Conservation (phyloP, 2,888 invertebrate genomes). For the Nemapogon koenigi region DNA sequence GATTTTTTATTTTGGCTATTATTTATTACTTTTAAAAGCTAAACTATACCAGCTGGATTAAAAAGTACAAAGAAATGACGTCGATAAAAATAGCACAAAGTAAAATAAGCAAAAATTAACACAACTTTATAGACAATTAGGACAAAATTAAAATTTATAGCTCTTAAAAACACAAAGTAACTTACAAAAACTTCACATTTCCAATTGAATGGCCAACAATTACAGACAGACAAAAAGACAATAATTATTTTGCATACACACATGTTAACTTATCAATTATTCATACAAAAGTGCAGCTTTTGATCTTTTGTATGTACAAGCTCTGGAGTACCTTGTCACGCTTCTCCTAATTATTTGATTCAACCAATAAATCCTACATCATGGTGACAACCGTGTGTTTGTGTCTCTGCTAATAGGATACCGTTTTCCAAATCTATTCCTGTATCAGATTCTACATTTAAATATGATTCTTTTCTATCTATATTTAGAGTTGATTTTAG, state of each 20-base stretch:
- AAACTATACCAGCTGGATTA: no score
- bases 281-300: slow-evolving; percentile 2
- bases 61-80: no score
- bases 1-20: no score
- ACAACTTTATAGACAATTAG: no score
- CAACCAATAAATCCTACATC: slow-evolving; percentile 45
- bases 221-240: neutral
- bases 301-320: slow-evolving; percentile 4
- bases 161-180: no score
- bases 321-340: slow-evolving; percentile 33
- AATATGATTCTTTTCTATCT: neutral
- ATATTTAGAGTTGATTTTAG: neutral
- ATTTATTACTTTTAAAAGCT: no score
- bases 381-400: slow-evolving; percentile 51
- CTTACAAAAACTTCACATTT: no score
- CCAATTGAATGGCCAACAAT: no score
- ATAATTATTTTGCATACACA: neutral
- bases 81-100: no score
- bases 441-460: slow-evolving; percentile 13
- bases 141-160: no score
- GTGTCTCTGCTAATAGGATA: slow-evolving; percentile 49
- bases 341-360: slow-evolving; percentile 39
- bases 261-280: slow-evolving; percentile 1
- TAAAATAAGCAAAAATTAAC: no score
- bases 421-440: slow-evolving; percentile 39